A percentile compares a stretch with the other conserved stretches of the same genome.
Conservation (phyloP, 35 echinoderm and acorn worm species). For the Eucidaris tribuloides region DNA sequence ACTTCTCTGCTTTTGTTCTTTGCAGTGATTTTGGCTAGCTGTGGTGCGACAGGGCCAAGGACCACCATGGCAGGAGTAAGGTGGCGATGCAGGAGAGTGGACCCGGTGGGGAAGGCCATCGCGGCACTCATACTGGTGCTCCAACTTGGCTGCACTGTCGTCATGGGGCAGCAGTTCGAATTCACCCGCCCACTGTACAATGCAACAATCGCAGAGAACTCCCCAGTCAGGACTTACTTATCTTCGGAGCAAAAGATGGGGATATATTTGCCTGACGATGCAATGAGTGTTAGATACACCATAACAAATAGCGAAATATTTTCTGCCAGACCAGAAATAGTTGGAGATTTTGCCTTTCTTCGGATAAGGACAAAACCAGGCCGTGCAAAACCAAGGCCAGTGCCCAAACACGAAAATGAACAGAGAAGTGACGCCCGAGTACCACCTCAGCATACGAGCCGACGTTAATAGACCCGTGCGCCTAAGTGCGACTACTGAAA, state of each 20-base stretch:
- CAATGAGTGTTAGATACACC: slow-evolving; percentile 26
- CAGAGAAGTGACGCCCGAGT: slow-evolving; percentile 65
- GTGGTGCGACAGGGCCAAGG: neutral
- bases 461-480: slow-evolving; percentile 1
- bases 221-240: slow-evolving; percentile 73
- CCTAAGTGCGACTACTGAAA: neutral
- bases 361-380: slow-evolving; percentile 78
- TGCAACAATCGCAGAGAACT: slow-evolving; percentile 86
- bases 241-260: slow-evolving; percentile 93
- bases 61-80: slow-evolving; percentile 5
- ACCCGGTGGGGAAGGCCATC: neutral
- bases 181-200: slow-evolving; percentile 86
- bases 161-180: slow-evolving; percentile 47
- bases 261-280: slow-evolving; percentile 59
- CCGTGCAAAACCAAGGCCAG: slow-evolving; percentile 36
- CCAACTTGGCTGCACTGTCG: neutral
- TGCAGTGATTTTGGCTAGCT: neutral
- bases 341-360: slow-evolving; percentile 92
- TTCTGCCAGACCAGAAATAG: slow-evolving; percentile 34
- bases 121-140: slow-evolving; percentile 10
- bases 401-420: slow-evolving; percentile 59
- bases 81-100: neutral
- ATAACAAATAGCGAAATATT: slow-evolving; percentile 32
- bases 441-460: slow-evolving; percentile 46
- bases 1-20: too few relatives aligned